Evolutionary conservation across 2,888 invertebrate genomes (phyloP), one percentile per base, ranked within the genome.

Genomic region (Andrena haemorrhoa): DNA sequence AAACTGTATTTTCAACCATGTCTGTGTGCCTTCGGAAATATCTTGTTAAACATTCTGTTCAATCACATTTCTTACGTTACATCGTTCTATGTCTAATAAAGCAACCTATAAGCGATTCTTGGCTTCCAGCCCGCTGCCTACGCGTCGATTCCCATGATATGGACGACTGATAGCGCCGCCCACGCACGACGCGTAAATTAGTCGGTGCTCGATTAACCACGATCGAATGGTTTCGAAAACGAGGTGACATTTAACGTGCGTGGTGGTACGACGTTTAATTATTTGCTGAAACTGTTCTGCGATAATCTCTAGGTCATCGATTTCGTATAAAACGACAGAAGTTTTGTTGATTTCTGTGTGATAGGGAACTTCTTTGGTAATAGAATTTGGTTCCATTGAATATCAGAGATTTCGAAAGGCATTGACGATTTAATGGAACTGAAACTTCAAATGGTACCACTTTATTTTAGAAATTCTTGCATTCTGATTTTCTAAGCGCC

Each of bases 141-240:
- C 82, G 66, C 82, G 10, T 33, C 72, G 82, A 70, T 83, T 83
- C 82, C 73, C 82, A 83, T 77, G 82, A 77, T 83, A 73, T 31
- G 12, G 31, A 16, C 56, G 41, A 56, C 47, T 29, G 81, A 76
- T 83, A 77, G 35, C 58, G 73, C 82, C 60, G 72, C 82, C 82
- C 65, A 82, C 82, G 60, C 77, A 33, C n/a, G 33, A 73, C 58
- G 81, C 53, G 72, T 78, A 64, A 76, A 82, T 81, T 70, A 82
- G 35, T 41, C 65, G 41, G 8, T 49, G n/a, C 41, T 47, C 71
- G 31, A 58, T 47, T 26, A 41, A 53, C 64, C 51, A 20, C 20
- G 60, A 65, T 49, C 53, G 51, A 60, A 49, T 23, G 26, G 47
- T 26, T 64, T 41, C 41, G 33, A 79, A 79, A 51, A 33, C 60